Base-by-base conservation (phyloP, 2,113 vertebrate genomes). In the Labrus mixtus region DNA sequence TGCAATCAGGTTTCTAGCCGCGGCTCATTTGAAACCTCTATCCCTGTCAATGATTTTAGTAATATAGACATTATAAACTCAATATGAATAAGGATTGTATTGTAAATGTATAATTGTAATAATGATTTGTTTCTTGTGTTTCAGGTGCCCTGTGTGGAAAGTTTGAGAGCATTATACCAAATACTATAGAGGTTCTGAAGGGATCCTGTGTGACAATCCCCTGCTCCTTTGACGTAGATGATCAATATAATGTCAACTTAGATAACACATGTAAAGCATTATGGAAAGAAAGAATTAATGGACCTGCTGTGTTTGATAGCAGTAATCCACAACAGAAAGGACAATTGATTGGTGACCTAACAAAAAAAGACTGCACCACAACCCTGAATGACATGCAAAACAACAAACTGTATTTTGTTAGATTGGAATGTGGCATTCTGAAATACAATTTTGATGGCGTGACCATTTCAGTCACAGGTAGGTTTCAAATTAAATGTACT, bases 151-250 rank as follows among this genome's bases (percentile, higher is more conserved):
- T 64, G 79, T 60, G 79, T 74, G 41, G 19, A 15, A 0, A 2
- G 10, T 82, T 57, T 22, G 0, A n/a, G 8, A 33, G 10, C 22
- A 8, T 0, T 55, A 6, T 79, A 1, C 79, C 82, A 3, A 0
- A 55, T 6, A 48, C 46, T 48, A 48, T 88, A 15, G 10, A 70
- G 19, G 69, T 17, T 51, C 29, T 84, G 10, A 33, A 0, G 6
- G 83, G 81, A 75, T 86, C 83, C 63, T 88, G 76, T 73, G 62
- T 84, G 58, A 79, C 73, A 53, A 84, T 84, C 58, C 83, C 78
- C 48, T 88, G 81, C 51, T 75, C 36, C 16, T 84, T 86, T 73
- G 10, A 60, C 0, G 11, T 87, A 4, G 0, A 0, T 0, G 0
- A 10, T 0, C 0, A 0, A 3, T 0, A 33, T 33, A 0, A 19